Conservation (phyloP, 2,113 vertebrate genomes). For the Scytalopus superciliaris region DNA sequence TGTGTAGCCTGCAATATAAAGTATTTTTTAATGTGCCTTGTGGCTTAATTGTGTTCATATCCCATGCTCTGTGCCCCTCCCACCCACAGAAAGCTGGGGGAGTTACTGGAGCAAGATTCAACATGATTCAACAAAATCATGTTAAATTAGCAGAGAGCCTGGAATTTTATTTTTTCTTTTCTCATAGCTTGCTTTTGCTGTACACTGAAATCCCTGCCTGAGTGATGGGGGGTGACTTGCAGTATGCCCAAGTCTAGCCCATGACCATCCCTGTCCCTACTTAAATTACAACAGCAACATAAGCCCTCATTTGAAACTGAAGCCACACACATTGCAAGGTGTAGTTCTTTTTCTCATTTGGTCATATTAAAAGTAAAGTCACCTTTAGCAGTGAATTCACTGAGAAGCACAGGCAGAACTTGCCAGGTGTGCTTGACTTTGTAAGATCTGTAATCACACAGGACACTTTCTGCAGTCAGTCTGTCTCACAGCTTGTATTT, state of each 20-base stretch:
- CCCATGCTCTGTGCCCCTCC: neutral
- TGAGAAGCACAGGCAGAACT: neutral
- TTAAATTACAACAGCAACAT: neutral
- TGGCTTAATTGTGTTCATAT: neutral
- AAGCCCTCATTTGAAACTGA: neutral
- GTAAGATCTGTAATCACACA: neutral
- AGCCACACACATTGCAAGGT: rapidly evolving
- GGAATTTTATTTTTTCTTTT: neutral
- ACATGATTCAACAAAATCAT: neutral
- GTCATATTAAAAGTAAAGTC: neutral
- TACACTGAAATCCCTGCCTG: neutral
- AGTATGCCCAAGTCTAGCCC: neutral
- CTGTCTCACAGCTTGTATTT: neutral
- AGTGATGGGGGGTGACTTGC: neutral
- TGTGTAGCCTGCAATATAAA: neutral
- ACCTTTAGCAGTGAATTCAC: neutral
- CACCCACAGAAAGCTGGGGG: neutral
- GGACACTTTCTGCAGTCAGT: neutral
- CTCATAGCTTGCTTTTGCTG: neutral
- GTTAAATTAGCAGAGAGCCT: neutral
- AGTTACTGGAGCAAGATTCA: neutral
- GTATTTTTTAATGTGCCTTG: neutral
- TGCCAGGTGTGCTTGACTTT: neutral
- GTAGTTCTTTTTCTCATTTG: neutral
- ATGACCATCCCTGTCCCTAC: neutral